phyloP scores from a whole-genome alignment of 2,888 invertebrate genomes.

The Rotaria macrura region DNA sequence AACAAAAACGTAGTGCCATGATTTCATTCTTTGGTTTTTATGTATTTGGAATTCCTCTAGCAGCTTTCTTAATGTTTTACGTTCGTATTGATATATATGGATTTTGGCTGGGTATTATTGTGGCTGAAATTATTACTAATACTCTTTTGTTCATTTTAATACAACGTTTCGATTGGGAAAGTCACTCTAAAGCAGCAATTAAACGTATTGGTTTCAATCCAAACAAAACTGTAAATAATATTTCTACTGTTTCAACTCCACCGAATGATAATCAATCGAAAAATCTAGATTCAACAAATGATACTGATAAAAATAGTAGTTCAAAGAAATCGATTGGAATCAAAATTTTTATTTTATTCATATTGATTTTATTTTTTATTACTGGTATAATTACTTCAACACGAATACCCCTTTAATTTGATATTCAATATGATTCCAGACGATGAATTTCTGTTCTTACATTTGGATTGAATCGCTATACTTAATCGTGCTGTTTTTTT shows the following conservation, averaged over 20 bases:
- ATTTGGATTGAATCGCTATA: too few species aligned
- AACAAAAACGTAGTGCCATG: background rate
- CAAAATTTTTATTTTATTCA: background rate
- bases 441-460: too few species aligned
- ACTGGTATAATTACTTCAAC: background rate
- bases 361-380: background rate
- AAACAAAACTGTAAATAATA: too few species aligned
- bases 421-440: too few species aligned
- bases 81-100: constrained; percentile 2
- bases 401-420: background rate
- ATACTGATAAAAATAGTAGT: background rate
- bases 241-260: background rate
- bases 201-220: background rate
- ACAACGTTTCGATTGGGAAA: background rate
- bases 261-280: background rate
- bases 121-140: background rate
- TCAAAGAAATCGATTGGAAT: background rate
- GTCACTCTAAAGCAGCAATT: background rate
- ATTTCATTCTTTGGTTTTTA: background rate
- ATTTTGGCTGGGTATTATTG: background rate
- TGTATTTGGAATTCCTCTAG: background rate
- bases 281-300: background rate
- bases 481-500: too few species aligned
- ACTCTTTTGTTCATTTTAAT: background rate
- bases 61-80: background rate